These are phyloP conservation scores for Puma concolor DNA, from an alignment of 2,113 vertebrate genomes.

Conservation along the genomic window DNA sequence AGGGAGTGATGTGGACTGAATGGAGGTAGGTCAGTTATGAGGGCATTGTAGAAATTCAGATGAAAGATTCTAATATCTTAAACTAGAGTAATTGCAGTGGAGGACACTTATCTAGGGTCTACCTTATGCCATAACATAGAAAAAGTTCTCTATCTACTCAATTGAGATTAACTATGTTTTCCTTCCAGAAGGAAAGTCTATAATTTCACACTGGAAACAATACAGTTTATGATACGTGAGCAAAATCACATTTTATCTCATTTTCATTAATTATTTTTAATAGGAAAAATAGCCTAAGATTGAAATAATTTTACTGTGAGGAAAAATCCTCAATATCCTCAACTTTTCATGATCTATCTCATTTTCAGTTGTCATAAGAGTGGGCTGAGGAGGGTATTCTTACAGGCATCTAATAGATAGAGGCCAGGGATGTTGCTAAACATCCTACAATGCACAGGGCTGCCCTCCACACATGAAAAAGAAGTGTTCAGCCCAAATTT, in stretches of 20 bases:
- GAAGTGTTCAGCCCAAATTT: neutral
- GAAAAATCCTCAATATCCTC: neutral
- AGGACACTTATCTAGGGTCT: neutral
- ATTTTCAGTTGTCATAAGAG: neutral
- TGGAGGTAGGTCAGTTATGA: neutral
- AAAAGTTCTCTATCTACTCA: neutral
- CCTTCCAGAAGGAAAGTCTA: neutral
- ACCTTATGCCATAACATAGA: neutral
- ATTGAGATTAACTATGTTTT: neutral
- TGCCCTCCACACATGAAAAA: neutral
- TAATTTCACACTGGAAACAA: neutral
- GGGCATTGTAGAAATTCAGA: neutral
- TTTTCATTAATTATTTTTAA: neutral
- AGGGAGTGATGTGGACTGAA: neutral
- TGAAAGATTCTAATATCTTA: neutral
- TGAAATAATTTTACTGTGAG: neutral
- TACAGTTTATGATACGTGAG: neutral
- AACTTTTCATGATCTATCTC: neutral
- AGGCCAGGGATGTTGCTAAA: neutral
- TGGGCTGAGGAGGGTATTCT: neutral
- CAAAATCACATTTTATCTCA: neutral
- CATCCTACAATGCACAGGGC: neutral
- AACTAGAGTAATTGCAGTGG: neutral
- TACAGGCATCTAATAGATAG: neutral
- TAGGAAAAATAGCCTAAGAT: neutral